Percentiles rank a stretch among this genome's conserved stretches.
These are phyloP conservation scores for Idaea straminata DNA, from an alignment of 2,888 invertebrate species.

Conservation along the genomic window DNA sequence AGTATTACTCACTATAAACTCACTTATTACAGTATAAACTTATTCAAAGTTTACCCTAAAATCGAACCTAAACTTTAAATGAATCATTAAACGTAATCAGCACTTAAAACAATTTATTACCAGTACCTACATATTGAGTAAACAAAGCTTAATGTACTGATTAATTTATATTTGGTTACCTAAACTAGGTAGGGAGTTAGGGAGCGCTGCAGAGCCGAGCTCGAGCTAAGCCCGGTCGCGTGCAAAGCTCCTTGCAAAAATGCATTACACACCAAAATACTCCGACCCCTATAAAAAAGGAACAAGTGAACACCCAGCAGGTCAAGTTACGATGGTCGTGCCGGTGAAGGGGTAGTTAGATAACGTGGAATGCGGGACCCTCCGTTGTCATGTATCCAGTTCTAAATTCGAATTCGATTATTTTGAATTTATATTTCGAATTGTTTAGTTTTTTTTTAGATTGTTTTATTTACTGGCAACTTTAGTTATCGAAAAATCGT, in stretches of 20 bases:
- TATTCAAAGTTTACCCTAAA: no score
- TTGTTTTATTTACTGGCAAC: background rate
- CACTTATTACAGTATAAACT: no score
- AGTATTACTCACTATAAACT: no score
- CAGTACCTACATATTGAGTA: background rate
- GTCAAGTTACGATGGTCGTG: constrained; percentile 53
- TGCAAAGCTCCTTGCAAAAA: constrained; percentile 74
- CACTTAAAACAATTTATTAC: background rate
- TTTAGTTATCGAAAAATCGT: background rate
- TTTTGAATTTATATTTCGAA: constrained; percentile 50
- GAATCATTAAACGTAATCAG: constrained; percentile 5
- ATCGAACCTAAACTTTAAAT: no score
- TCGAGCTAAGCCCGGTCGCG: constrained; percentile 60
- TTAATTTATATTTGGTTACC: constrained; percentile 3
- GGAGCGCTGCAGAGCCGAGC: constrained; percentile 58
- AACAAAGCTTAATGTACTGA: background rate
- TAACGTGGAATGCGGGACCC: constrained; percentile 59
- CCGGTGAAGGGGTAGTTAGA: constrained; percentile 54
- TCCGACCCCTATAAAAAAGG: constrained; percentile 59
- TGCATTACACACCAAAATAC: constrained; percentile 64
- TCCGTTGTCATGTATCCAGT: constrained; percentile 59
- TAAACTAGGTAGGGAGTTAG: background rate
- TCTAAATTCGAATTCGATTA: constrained; percentile 41
- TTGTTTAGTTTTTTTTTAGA: constrained; percentile 21
- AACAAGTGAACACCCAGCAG: constrained; percentile 46